These are phyloP conservation scores for Planiliza haematocheilus DNA, from an alignment of 2,113 vertebrate genomes.

Conservation along the genomic window DNA sequence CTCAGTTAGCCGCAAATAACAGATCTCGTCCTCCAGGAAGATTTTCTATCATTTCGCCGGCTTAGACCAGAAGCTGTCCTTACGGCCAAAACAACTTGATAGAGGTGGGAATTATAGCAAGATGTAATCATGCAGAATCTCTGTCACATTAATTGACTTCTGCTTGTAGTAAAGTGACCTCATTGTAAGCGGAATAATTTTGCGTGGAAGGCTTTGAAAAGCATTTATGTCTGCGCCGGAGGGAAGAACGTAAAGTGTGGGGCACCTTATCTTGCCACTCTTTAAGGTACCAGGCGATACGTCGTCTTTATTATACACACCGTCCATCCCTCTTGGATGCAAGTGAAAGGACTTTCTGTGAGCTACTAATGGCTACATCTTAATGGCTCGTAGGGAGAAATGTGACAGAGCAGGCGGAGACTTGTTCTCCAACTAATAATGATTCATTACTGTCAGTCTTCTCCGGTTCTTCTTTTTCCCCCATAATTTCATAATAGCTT, in stretches of 20 bases:
- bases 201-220: slow-evolving; percentile 19
- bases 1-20: slow-evolving; percentile 42
- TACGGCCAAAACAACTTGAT: slow-evolving; percentile 37
- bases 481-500: slow-evolving; percentile 12
- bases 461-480: slow-evolving; percentile 1
- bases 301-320: slow-evolving; percentile 32
- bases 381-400: slow-evolving; percentile 36
- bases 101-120: slow-evolving; percentile 43
- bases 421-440: slow-evolving; percentile 41
- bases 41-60: slow-evolving; percentile 38
- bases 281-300: slow-evolving; percentile 36
- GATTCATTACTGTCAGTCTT: slow-evolving; percentile 38
- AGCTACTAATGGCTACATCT: slow-evolving; percentile 30
- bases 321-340: slow-evolving; percentile 37
- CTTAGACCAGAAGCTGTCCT: slow-evolving; percentile 43
- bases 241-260: slow-evolving; percentile 1
- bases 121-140: slow-evolving; percentile 42
- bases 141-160: slow-evolving; percentile 50
- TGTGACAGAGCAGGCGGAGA: slow-evolving; percentile 33
- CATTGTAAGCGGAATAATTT: slow-evolving; percentile 29
- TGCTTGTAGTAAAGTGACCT: slow-evolving; percentile 35
- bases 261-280: slow-evolving; percentile 20
- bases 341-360: slow-evolving; percentile 39
- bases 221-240: slow-evolving; percentile 5
- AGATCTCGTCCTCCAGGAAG: slow-evolving; percentile 40